Base-by-base conservation (phyloP, 2,113 vertebrate genomes). In the Salminus brasiliensis region DNA sequence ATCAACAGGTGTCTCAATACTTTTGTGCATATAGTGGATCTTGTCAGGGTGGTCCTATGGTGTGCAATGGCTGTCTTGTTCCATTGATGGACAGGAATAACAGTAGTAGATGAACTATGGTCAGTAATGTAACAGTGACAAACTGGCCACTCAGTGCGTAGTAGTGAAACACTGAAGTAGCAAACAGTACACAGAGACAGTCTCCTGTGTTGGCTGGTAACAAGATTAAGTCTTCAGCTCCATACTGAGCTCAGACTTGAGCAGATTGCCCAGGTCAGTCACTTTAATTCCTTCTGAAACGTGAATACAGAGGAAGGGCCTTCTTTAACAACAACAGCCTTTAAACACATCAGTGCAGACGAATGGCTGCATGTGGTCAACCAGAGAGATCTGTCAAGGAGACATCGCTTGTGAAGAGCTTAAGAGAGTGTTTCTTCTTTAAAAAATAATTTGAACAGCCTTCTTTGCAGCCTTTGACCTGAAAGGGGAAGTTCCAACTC, bases 151-250 rank as follows among this genome's bases (percentile, higher is more conserved):
- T n/a, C n/a, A n/a, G n/a, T n/a, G n/a, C n/a, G n/a, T n/a, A n/a
- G n/a, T 23, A 53, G 7, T 53, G 8, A 55, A n/a, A 23, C 8
- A 53, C 16, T 53, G 49, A n/a, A n/a, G n/a, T 25, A 10, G 27
- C 25, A 59, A 3, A 59, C 55, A 27, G n/a, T 27, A 59, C 25
- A 59, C 25, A 59, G 10, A 4, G 8, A 27, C 55, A 59, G 53
- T 25, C 53, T 47, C 34, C 63, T 69, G 52, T 39, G 70, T 72
- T 60, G 36, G 81, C 81, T 70, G 29, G 39, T 86, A 91, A 92
- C 73, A 69, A 84, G 89, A 90, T 91, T 91, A 91, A 85, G 43
- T 82, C 73, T 84, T 92, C 83, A 89, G 72, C 74, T 89, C 62
- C 36, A 9, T 27, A 29, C n/a, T 55, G 16, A 60, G 75, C 66